Evolutionary conservation across 2,113 vertebrate species (phyloP), one percentile per base, ranked within the genome.

Genomic region (Xyrauchen texanus): DNA sequence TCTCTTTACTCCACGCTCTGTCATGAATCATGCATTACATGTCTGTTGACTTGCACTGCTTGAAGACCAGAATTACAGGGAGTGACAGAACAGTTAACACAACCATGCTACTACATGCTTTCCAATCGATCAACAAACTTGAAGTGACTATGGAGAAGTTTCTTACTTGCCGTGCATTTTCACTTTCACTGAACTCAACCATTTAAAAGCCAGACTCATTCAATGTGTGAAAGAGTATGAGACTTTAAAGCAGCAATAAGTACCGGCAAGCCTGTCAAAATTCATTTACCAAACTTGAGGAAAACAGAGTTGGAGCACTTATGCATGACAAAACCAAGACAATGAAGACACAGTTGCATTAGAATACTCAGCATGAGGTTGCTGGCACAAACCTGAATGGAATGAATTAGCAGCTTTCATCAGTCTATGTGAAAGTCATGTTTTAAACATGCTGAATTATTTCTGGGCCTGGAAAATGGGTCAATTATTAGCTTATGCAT

Each of bases 401-500:
- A 70, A 57, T 21, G 65, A 87, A 83, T 86, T 81, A 87, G 65
- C 67, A 71, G 72, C 73, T 57, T 85, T 76, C 76, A 85, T 68
- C 57, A 61, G 69, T n/a, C 45, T 62, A 49, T 13, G 53, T 81
- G 78, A 74, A 85, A 81, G 72, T 76, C 66, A 44, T 82, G 83
- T 87, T 87, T 86, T 85, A 80, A 85, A 78, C 76, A 79, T 81
- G 78, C 76, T 51, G 63, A 83, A 85, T 87, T 81, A 85, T 81
- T 81, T 80, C 51, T 62, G 77, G 63, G 76, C 62, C 45, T 79
- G 66, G 63, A 87, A 93, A 90, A 87, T 85, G 74, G 87, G 89
- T 88, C 88, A 88, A 51, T 84, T 87, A 86, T 88, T 83, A 87
- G 85, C 81, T 88, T 76, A 82, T 84, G 79, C 71, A 76, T 78